phyloP scores from a whole-genome alignment of 2,888 invertebrate species.

The Trichopria drosophilae region DNA sequence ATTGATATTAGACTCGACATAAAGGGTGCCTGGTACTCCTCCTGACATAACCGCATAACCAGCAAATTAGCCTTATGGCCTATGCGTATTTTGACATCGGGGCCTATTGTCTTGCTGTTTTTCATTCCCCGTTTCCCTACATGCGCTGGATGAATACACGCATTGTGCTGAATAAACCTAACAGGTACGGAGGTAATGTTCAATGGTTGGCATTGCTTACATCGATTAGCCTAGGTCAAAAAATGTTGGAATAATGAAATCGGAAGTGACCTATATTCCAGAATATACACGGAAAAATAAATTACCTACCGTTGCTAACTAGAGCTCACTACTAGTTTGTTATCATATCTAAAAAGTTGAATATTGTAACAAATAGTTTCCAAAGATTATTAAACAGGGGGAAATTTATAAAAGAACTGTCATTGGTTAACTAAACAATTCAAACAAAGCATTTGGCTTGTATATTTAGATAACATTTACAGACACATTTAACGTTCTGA shows the following conservation, averaged over 20 bases:
- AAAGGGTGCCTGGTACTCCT: conserved; percentile 36
- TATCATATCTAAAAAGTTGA: too few relatives aligned
- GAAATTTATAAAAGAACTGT: too few relatives aligned
- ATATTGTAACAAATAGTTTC: too few relatives aligned
- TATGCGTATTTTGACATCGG: conserved; percentile 54
- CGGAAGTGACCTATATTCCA: conserved; percentile 17
- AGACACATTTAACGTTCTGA: too few relatives aligned
- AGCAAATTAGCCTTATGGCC: conserved; percentile 57
- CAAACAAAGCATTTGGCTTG: too few relatives aligned
- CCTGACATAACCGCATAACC: conserved; percentile 41
- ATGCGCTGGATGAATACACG: conserved; percentile 37
- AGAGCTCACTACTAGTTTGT: conserved; percentile 6
- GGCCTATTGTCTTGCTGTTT: conserved; percentile 16
- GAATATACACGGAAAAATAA: too few relatives aligned
- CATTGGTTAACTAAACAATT: too few relatives aligned
- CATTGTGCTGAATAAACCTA: conserved; percentile 39
- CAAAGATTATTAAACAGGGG: too few relatives aligned
- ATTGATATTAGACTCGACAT: too few relatives aligned
- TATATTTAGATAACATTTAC: too few relatives aligned
- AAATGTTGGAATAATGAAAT: conserved; percentile 26
- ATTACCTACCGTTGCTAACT: conserved; percentile 7
- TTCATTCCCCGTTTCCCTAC: conserved; percentile 7
- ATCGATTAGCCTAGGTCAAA: conserved; percentile 39
- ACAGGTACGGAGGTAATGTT: conserved; percentile 38
- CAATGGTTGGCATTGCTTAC: too few relatives aligned